Evolutionary conservation across 2,113 vertebrate genomes (phyloP), one percentile per base, ranked within the genome.

Genomic region (Neogale vison): DNA sequence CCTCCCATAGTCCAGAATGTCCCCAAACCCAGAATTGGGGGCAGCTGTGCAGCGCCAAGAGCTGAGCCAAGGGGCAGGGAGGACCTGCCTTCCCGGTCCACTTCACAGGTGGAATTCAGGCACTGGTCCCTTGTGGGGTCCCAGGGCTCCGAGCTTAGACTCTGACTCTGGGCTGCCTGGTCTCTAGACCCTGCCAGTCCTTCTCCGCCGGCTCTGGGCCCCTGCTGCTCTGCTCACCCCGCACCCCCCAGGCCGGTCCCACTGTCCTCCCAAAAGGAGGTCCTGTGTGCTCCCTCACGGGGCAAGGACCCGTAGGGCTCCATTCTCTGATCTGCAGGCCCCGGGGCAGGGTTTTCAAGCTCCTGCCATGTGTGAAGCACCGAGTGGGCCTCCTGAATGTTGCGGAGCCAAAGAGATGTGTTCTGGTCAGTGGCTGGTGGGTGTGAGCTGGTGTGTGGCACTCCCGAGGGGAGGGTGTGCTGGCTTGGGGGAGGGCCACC

Each of bases 171-270:
- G 17, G 50, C 84, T 24, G 45, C 67, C 50, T 34, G 59, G 11
- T 65, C 52, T 95, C 0, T 0, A 4, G 42, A 13, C 76, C 83
- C 55, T 29, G 57, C 29, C 0, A 0, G 45, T 11, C 72, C 52
- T 87, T 69, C 0, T 15, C 61, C 9, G 14, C 71, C 88, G 5
- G 6, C 24, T 3, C 12, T 18, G 59, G 79, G 15, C 23, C 17
- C 80, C 7, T 11, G 9, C 31, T 4, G 0, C 23, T 3, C 7
- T 4, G 0, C 26, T 17, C 15, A 0, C 17, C 74, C 61, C 18
- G 29, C 65, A 24, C 13, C 1, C 34, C 6, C 29, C 2, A 4
- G 14, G 34, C 52, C 13, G 18, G 57, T 15, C 34, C 82, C 18
- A 5, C 24, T 7, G 7, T 36, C 82, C 14, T 47, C 74, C 7